phyloP scores from a whole-genome alignment of 2,113 vertebrate species.

The Ancistrus triradiatus region DNA sequence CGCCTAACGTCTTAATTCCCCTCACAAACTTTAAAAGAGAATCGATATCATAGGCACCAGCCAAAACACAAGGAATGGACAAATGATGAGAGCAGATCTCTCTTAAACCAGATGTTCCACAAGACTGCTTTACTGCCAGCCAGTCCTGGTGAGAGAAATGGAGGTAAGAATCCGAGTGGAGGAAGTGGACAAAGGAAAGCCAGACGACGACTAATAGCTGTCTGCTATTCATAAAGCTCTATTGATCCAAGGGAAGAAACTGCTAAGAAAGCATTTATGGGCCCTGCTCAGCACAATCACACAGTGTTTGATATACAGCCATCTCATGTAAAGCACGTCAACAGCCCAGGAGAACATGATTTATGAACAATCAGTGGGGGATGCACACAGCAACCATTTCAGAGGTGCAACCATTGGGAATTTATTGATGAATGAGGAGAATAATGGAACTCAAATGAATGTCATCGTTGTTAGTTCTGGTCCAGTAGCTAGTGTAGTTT shows the following conservation, averaged over 20 bases:
- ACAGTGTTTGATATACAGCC: constrained; percentile 24
- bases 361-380: constrained; percentile 14
- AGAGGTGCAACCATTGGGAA: background rate
- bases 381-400: constrained; percentile 4
- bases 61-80: background rate
- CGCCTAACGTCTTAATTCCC: background rate
- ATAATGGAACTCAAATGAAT: no score
- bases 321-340: constrained; percentile 18
- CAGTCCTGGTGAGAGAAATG: background rate
- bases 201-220: constrained; percentile 17
- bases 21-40: no score
- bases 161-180: background rate
- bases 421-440: background rate
- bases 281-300: constrained; percentile 32
- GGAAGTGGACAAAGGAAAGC: background rate
- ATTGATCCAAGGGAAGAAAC: constrained; percentile 34
- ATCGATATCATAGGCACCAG: background rate
- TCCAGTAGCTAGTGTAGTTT: no score
- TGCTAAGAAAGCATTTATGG: constrained; percentile 15
- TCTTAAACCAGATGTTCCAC: background rate
- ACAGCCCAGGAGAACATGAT: background rate
- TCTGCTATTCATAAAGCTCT: constrained; percentile 32
- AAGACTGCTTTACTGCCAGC: background rate
- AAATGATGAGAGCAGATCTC: background rate
- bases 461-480: no score